These are phyloP conservation scores for Urocitellus parryii DNA, from an alignment of 2,113 vertebrate species.

Conservation along the genomic window DNA sequence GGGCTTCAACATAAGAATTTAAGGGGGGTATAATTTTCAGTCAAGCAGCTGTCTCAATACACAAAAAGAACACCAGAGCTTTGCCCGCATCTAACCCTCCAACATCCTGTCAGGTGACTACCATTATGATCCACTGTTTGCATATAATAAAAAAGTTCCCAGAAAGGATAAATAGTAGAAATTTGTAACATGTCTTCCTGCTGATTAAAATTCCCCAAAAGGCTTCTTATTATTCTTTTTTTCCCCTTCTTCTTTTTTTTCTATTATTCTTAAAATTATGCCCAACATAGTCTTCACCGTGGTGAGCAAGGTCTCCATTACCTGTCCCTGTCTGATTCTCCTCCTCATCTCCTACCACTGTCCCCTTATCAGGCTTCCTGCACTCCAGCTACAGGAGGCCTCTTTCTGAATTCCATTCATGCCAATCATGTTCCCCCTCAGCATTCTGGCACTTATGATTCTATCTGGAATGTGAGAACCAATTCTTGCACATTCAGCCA, in stretches of 20 bases:
- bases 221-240: not conserved
- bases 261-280: not conserved
- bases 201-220: not conserved
- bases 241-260: not conserved
- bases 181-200: not conserved
- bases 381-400: too few species aligned
- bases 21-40: not conserved
- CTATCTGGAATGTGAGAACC: not conserved
- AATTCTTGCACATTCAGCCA: not conserved
- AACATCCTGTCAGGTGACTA: not conserved
- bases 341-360: not conserved
- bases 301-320: not conserved
- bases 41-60: not conserved
- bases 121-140: not conserved
- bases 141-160: not conserved
- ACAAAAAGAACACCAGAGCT: not conserved
- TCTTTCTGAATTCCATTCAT: not conserved
- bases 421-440: not conserved
- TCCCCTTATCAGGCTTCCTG: not conserved
- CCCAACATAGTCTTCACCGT: not conserved
- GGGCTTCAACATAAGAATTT: not conserved
- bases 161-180: not conserved
- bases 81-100: not conserved
- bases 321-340: rapidly evolving
- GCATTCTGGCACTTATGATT: not conserved